phyloP scores from a whole-genome alignment of 2,113 vertebrate genomes.

The Dicrurus megarhynchus region DNA sequence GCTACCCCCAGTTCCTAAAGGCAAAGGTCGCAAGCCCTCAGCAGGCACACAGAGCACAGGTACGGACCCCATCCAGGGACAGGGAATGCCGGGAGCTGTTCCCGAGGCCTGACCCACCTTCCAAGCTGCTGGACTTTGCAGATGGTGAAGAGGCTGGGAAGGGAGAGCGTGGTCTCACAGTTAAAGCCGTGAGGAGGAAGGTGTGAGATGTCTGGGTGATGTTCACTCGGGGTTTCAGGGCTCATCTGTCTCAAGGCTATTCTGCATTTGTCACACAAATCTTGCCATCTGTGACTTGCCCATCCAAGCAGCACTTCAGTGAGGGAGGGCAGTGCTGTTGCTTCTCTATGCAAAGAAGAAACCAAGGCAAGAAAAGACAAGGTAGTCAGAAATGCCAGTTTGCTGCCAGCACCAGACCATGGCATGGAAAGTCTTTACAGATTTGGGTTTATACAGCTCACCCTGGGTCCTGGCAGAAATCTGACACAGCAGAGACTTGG shows the following conservation, averaged over 20 bases:
- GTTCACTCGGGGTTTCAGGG: background rate
- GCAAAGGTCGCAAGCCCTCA: conserved; percentile 82
- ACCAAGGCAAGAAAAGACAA: background rate
- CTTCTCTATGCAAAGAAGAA: background rate
- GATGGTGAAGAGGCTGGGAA: background rate
- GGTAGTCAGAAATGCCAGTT: background rate
- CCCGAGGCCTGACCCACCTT: background rate
- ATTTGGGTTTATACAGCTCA: background rate
- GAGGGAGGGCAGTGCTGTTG: background rate
- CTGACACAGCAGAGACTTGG: background rate
- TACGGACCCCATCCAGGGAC: background rate
- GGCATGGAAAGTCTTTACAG: background rate
- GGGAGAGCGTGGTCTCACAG: background rate
- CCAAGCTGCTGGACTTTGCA: background rate
- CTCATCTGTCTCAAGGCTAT: background rate
- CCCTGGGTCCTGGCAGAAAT: background rate
- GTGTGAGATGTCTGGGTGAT: background rate
- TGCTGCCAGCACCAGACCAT: background rate
- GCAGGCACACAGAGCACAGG: conserved; percentile 72
- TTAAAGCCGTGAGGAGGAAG: background rate
- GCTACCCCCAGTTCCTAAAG: conserved; percentile 81
- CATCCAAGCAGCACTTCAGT: background rate
- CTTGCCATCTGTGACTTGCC: background rate
- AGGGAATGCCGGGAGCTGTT: background rate
- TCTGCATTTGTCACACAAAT: background rate